Conservation (phyloP, 2,888 invertebrate species). For the Ophion obscuratus region DNA sequence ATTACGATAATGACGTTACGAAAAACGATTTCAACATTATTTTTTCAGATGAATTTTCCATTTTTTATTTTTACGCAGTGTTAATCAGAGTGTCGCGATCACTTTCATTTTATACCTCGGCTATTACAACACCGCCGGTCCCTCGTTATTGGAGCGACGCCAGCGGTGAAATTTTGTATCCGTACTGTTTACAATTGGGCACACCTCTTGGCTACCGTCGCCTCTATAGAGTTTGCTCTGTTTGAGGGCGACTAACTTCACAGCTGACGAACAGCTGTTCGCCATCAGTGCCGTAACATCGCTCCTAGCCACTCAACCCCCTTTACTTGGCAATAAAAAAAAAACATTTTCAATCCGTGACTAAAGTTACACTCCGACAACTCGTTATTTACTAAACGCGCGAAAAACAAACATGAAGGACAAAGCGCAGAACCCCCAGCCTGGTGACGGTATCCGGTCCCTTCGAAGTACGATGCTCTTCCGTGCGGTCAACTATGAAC, state of each 20-base stretch:
- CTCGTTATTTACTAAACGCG: not conserved
- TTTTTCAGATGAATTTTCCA: no score
- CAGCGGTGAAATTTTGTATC: not conserved
- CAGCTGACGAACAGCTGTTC: not conserved
- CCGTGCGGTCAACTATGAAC: slow-evolving; percentile 93
- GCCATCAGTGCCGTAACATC: not conserved
- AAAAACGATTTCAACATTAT: no score
- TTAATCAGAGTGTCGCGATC: no score
- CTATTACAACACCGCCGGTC: no score
- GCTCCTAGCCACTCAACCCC: not conserved
- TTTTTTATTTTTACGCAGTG: no score
- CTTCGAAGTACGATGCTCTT: slow-evolving; percentile 91
- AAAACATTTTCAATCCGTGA: not conserved
- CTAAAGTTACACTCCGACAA: not conserved
- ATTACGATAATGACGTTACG: no score
- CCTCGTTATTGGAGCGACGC: not conserved
- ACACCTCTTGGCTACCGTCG: not conserved
- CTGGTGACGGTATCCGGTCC: slow-evolving; percentile 92
- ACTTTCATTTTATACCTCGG: no score
- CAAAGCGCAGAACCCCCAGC: slow-evolving; percentile 77
- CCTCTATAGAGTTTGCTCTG: not conserved
- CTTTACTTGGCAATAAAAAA: not conserved
- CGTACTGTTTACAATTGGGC: not conserved
- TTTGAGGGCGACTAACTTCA: not conserved
- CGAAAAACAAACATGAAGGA: slow-evolving; percentile 32